phyloP scores from a whole-genome alignment of 2,888 invertebrate genomes.

The Thecocarcelia acutangulata region DNA sequence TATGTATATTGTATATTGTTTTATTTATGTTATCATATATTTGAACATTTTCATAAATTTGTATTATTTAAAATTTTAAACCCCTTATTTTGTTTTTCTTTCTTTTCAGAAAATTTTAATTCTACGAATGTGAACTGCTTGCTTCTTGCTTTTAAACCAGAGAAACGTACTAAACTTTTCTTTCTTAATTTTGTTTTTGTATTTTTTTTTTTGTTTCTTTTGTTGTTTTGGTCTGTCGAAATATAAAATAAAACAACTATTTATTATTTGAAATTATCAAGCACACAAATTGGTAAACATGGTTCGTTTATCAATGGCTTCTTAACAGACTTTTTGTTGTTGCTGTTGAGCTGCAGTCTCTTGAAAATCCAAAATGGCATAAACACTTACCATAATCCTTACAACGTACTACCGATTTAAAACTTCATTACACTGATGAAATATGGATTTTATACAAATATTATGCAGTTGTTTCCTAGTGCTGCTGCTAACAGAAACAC shows the following conservation, averaged over 20 bases:
- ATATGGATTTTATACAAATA: conserved; percentile 79
- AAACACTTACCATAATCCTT: not conserved
- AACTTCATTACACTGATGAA: conserved; percentile 73
- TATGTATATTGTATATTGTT: not conserved
- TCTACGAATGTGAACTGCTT: not conserved
- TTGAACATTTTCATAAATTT: not conserved
- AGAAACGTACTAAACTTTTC: no score
- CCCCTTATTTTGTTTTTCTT: not conserved
- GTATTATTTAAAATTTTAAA: not conserved
- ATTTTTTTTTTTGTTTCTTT: not conserved
- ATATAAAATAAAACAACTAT: not conserved
- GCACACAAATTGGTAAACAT: not conserved
- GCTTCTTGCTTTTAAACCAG: not conserved
- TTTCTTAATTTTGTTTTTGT: no score
- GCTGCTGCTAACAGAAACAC: conserved; percentile 77
- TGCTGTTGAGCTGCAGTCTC: not conserved
- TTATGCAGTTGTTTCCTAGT: conserved; percentile 78
- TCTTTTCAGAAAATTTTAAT: conserved; percentile 29
- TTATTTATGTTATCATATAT: not conserved
- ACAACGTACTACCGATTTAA: conserved; percentile 49
- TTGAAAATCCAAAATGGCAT: not conserved
- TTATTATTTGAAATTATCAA: not conserved
- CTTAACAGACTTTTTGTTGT: conserved; percentile 27
- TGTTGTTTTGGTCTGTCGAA: not conserved
- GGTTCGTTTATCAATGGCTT: conserved; percentile 5